phyloP scores from a whole-genome alignment of 2,888 invertebrate genomes.

The Malacosoma neustria region DNA sequence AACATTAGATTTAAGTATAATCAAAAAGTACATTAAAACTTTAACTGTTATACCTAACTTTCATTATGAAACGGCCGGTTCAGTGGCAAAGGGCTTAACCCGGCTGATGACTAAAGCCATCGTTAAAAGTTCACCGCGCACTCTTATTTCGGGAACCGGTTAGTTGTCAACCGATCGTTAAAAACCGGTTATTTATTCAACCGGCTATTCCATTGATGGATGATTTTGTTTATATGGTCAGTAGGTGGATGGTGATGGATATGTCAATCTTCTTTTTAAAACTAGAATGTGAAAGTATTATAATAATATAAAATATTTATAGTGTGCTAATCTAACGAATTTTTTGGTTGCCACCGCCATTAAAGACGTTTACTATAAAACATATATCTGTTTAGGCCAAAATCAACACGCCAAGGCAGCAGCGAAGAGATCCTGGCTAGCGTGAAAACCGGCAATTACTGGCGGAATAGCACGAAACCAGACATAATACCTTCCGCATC shows the following conservation, averaged over 20 bases:
- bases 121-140: slow-evolving; percentile 9
- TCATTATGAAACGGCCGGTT: neutral
- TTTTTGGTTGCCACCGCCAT: no score
- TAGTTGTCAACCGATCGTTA: neutral
- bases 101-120: slow-evolving; percentile 1
- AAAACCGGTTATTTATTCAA: neutral
- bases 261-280: no score
- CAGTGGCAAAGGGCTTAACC: neutral
- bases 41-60: neutral
- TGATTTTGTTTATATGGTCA: neutral
- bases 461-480: slow-evolving; percentile 56
- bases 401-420: slow-evolving; percentile 40
- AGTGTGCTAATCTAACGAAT: no score
- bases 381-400: no score
- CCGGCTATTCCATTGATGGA: neutral
- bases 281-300: no score
- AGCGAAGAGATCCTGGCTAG: slow-evolving; percentile 56
- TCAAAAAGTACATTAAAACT: neutral
- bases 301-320: no score
- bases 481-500: slow-evolving; percentile 54
- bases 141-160: neutral
- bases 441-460: slow-evolving; percentile 53
- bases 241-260: neutral
- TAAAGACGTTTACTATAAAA: no score
- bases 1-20: no score